Conservation (phyloP, 2,113 vertebrate species). For the Lophotis ruficrista region DNA sequence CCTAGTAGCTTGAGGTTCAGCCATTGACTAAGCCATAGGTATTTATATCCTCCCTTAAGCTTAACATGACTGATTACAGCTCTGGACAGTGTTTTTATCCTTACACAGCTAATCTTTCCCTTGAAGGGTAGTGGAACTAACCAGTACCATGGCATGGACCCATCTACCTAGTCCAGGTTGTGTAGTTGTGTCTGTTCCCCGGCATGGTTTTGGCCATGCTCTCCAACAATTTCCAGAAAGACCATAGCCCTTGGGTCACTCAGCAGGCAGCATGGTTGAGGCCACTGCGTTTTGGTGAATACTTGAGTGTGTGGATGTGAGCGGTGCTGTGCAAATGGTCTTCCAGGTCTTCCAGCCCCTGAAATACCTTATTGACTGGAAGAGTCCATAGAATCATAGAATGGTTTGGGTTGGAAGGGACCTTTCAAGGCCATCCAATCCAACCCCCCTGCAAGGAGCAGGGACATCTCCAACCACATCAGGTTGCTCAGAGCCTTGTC, state of each 20-base stretch:
- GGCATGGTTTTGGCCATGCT: background rate
- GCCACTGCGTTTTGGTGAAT: background rate
- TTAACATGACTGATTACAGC: background rate
- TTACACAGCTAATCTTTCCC: background rate
- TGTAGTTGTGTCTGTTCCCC: background rate
- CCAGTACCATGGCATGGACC: background rate
- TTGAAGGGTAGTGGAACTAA: background rate
- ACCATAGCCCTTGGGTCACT: background rate
- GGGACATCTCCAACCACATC: too few species aligned
- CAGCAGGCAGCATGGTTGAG: background rate
- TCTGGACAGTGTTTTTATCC: background rate
- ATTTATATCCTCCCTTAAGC: background rate
- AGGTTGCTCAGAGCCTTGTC: too few species aligned
- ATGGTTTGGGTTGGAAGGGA: too few species aligned
- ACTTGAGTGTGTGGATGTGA: background rate
- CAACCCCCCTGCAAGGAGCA: too few species aligned
- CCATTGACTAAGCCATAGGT: background rate
- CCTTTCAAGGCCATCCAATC: too few species aligned
- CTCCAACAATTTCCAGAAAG: background rate
- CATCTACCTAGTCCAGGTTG: background rate
- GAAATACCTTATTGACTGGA: background rate
- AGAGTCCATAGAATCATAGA: background rate
- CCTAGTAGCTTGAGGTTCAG: background rate
- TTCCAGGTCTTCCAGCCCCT: background rate
- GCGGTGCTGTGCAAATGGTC: background rate